Base-by-base conservation (phyloP, 2,797 vertebrate genomes). In the Simalia tracyae region DNA sequence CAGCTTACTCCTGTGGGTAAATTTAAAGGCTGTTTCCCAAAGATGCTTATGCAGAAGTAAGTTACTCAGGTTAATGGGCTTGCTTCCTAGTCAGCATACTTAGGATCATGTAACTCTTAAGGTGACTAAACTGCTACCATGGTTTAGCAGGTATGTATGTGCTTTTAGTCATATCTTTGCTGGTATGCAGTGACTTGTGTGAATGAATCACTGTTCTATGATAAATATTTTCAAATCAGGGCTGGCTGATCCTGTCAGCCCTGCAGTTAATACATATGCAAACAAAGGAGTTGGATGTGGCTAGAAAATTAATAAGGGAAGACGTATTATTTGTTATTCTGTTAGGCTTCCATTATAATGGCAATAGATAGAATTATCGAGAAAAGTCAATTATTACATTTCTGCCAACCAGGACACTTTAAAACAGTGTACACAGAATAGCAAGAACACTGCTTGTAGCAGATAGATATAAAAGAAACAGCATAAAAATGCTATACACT, bases 401-500 rank as follows among this genome's bases (percentile, higher is more conserved):
- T 93, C 95, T 93, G 94, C 92, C 95, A 94, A 95, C 36, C 46
- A 81, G 89, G 94, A 96, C 97, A 97, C 97, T 97, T 95, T 96
- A 97, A 95, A 97, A 97, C 96, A 97, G 97, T 96, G 97, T 95
- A 96, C 95, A 93, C 94, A 93, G 84, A 89, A 93, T 0, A 72
- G 87, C 84, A 90, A 66, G 91, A 95, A 93, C 95, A 93, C 2
- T 6, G 95, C 96, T 96, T 97, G 95, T 95, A 95, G 91, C 15
- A 96, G 95, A 97, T 95, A 95, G 94, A 94, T 96, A 96, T 91
- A 97, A 97, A 97, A 95, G 93, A 96, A 97, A 94, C 87, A 97
- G 97, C 97, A 97, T 95, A 96, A 96, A 89, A 96, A 97, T 97
- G 97, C 97, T 93, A 95, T 97, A 97, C 95, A 76, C 95, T 96